phyloP scores from a whole-genome alignment of 2,888 invertebrate genomes.

The Polydrusus pterygomalis region DNA sequence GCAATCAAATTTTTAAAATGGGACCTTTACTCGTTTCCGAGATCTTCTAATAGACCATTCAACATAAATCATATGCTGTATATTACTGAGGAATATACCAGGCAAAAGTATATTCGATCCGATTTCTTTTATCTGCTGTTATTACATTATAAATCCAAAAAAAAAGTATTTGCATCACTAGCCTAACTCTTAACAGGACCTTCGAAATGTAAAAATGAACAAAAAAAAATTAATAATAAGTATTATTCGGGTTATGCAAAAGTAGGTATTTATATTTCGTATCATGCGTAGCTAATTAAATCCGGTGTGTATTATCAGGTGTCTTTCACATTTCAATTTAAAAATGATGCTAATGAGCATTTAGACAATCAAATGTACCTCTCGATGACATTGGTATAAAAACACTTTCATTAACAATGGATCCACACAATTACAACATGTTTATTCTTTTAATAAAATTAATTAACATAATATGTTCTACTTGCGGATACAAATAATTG shows the following conservation, averaged over 20 bases:
- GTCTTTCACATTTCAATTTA: not conserved
- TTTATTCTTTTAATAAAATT: not conserved
- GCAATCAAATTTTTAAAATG: too few relatives aligned
- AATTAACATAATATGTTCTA: not conserved
- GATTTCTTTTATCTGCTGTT: too few relatives aligned
- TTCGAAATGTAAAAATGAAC: too few relatives aligned
- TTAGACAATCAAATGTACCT: not conserved
- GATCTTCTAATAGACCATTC: too few relatives aligned
- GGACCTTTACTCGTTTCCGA: too few relatives aligned
- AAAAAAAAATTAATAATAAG: not conserved
- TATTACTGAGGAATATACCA: too few relatives aligned
- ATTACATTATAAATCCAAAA: too few relatives aligned
- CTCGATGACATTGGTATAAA: not conserved
- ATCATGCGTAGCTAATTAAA: slow-evolving; percentile 14
- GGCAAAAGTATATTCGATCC: too few relatives aligned
- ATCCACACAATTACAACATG: slow-evolving; percentile 1
- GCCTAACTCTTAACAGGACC: too few relatives aligned
- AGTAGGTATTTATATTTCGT: not conserved
- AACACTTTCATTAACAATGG: slow-evolving; percentile 6
- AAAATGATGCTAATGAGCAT: slow-evolving; percentile 8
- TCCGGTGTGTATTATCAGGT: slow-evolving; percentile 10
- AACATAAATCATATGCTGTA: too few relatives aligned
- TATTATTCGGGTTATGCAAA: not conserved
- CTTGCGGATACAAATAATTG: not conserved
- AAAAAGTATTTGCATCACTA: too few relatives aligned